Percentiles rank a stretch among this genome's conserved stretches.
These are phyloP conservation scores for Daboia siamensis DNA, from an alignment of 2,113 vertebrate species.

Conservation along the genomic window DNA sequence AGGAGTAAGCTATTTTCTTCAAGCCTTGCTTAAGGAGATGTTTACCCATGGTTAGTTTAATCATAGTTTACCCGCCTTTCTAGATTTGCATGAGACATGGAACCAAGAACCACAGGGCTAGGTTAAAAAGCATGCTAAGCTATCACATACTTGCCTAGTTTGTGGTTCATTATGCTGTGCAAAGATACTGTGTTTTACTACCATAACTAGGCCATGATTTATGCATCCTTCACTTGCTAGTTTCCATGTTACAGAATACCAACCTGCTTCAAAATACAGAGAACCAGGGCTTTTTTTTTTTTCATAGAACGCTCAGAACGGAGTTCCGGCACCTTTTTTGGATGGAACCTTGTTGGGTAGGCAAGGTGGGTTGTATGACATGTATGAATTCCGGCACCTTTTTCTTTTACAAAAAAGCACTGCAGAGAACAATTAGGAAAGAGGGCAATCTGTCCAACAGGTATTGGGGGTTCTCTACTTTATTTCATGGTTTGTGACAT, in stretches of 20 bases:
- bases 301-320: too few relatives aligned
- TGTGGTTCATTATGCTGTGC: not conserved
- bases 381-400: too few relatives aligned
- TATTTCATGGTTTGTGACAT: not conserved
- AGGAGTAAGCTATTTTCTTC: not conserved
- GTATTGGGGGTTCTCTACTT: not conserved
- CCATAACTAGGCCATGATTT: not conserved
- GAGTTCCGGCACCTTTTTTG: too few relatives aligned
- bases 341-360: too few relatives aligned
- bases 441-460: not conserved
- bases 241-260: not conserved
- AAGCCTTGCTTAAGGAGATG: not conserved
- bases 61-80: not conserved
- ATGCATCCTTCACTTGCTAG: not conserved
- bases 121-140: not conserved
- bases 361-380: too few relatives aligned
- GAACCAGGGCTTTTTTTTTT: too few relatives aligned
- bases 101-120: not conserved
- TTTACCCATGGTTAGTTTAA: not conserved
- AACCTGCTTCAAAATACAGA: not conserved
- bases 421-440: not conserved
- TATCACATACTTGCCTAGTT: not conserved
- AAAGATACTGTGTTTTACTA: not conserved
- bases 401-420: too few relatives aligned
- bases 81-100: not conserved